phyloP scores from a whole-genome alignment of 2,113 vertebrate species.

The Caranx ignobilis region DNA sequence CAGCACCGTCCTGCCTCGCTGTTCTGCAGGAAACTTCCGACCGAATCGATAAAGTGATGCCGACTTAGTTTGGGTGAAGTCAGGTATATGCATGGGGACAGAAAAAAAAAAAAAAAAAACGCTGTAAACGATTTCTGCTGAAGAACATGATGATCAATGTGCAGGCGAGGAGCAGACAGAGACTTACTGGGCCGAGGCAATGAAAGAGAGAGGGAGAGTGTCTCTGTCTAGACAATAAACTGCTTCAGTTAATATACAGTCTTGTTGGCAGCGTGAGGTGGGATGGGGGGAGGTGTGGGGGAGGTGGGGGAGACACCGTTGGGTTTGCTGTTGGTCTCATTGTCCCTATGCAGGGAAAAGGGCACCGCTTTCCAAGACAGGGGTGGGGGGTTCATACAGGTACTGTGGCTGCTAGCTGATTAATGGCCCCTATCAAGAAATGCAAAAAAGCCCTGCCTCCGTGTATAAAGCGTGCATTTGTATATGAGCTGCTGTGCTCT shows the following conservation, averaged over 20 bases:
- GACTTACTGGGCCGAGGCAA: conserved; percentile 53
- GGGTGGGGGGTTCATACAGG: conserved; percentile 51
- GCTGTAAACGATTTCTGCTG: conserved; percentile 42
- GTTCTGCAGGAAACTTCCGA: not conserved
- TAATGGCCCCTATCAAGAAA: conserved; percentile 57
- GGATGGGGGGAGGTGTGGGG: not conserved
- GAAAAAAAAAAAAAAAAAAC: conserved; percentile 9
- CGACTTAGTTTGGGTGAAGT: not conserved
- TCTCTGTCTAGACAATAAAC: conserved; percentile 77
- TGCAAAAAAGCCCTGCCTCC: conserved; percentile 6
- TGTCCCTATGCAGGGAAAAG: conserved; percentile 57
- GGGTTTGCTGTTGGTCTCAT: conserved; percentile 46
- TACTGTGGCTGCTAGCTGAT: conserved; percentile 52
- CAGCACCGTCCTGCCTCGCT: not conserved
- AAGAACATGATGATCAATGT: conserved; percentile 70
- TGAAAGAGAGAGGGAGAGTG: conserved; percentile 31
- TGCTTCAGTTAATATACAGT: conserved; percentile 64
- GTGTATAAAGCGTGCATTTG: conserved; percentile 6
- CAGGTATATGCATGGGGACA: conserved; percentile 25
- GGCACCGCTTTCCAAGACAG: conserved; percentile 18
- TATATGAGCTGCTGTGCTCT: not conserved
- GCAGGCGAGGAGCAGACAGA: conserved; percentile 35
- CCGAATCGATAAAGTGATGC: conserved; percentile 6
- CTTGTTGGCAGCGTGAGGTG: conserved; percentile 16
- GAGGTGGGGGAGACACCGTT: not conserved